Evolutionary conservation across 2,797 vertebrate genomes (phyloP).

Genomic region (Micrastur ruficollis): DNA sequence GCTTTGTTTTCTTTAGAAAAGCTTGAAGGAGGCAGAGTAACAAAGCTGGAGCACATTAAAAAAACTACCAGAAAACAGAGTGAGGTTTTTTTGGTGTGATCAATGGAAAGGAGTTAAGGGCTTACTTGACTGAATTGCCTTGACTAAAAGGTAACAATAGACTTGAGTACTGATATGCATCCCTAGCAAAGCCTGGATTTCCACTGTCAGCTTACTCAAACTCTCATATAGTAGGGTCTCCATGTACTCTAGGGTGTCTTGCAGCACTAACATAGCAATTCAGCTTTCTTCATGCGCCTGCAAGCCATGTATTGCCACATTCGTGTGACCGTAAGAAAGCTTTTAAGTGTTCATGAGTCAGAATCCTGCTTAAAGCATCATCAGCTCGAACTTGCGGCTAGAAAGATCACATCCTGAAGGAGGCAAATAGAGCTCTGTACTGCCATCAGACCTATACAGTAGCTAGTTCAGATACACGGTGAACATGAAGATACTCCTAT

Average conservation of each 20-base stretch:
- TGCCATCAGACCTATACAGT: accelerated
- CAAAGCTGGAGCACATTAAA: not conserved
- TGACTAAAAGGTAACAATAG: too few species aligned
- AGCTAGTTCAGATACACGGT: accelerated
- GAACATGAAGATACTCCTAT: accelerated
- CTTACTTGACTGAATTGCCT: not conserved
- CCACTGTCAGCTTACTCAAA: not conserved
- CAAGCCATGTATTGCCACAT: not conserved
- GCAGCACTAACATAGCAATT: not conserved
- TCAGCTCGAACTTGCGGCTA: not conserved
- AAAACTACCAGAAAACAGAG: not conserved
- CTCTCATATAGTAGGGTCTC: accelerated
- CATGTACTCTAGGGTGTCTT: accelerated
- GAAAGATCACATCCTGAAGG: not conserved
- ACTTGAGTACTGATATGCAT: accelerated
- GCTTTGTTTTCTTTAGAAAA: not conserved
- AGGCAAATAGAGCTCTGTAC: not conserved
- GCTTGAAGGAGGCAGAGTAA: not conserved
- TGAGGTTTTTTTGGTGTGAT: accelerated
- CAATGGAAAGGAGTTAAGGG: not conserved
- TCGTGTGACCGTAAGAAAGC: not conserved
- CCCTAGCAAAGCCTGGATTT: accelerated
- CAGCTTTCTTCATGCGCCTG: not conserved
- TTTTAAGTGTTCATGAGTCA: not conserved
- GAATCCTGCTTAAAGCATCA: not conserved